These are phyloP conservation scores for Papilio demoleus DNA, from an alignment of 2,888 invertebrate species.

Conservation along the genomic window DNA sequence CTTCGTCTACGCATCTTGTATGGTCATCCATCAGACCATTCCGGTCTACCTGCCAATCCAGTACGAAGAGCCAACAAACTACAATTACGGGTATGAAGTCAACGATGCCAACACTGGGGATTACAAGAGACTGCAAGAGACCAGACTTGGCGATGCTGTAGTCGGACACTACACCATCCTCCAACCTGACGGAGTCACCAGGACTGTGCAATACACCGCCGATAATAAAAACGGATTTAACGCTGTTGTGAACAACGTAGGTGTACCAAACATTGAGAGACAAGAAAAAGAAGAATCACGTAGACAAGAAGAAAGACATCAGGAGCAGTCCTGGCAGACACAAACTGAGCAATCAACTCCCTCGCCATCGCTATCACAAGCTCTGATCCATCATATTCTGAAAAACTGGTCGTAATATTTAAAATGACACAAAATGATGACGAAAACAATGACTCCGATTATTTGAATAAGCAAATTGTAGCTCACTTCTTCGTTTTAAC, in stretches of 20 bases:
- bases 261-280: slow-evolving; percentile 12
- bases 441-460: slow-evolving; percentile 15
- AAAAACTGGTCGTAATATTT: neutral
- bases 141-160: slow-evolving; percentile 77
- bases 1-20: slow-evolving; percentile 64
- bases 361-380: slow-evolving; percentile 13
- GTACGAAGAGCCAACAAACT: slow-evolving; percentile 51
- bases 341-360: slow-evolving; percentile 2
- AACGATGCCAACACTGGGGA: slow-evolving; percentile 82
- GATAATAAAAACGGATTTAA: slow-evolving; percentile 80
- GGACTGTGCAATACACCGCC: slow-evolving; percentile 82
- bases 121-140: slow-evolving; percentile 80
- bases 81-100: slow-evolving; percentile 82
- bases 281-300: slow-evolving; percentile 14
- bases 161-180: slow-evolving; percentile 80
- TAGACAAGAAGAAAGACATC: neutral
- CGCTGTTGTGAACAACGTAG: slow-evolving; percentile 75
- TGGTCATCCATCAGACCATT: slow-evolving; percentile 56
- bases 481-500: neutral
- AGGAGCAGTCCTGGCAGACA: slow-evolving; percentile 16
- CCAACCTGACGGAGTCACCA: slow-evolving; percentile 81
- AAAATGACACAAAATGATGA: neutral
- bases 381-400: slow-evolving; percentile 20
- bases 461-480: neutral
- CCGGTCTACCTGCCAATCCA: slow-evolving; percentile 53